These are phyloP conservation scores for Aporophyla lueneburgensis DNA, from an alignment of 2,888 invertebrate genomes.

Conservation along the genomic window DNA sequence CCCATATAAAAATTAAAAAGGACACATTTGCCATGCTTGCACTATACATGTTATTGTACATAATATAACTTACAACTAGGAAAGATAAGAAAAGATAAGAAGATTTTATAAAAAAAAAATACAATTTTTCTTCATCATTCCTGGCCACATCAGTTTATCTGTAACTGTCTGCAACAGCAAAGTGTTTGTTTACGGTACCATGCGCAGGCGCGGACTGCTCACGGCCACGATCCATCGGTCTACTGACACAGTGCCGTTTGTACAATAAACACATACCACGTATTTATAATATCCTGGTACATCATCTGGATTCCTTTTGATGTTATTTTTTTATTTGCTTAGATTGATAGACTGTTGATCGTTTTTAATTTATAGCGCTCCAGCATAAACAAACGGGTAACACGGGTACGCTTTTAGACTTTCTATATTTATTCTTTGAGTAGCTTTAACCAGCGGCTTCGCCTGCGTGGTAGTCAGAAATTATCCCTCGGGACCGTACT, in stretches of 20 bases:
- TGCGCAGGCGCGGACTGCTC: constrained; percentile 70
- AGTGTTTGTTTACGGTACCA: constrained; percentile 75
- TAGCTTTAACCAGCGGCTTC: no score
- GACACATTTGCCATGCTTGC: no score
- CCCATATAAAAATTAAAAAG: no score
- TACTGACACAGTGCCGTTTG: constrained; percentile 80
- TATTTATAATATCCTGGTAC: constrained; percentile 66
- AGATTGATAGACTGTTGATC: constrained; percentile 5
- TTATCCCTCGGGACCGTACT: no score
- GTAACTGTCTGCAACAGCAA: constrained; percentile 47
- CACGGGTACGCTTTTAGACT: neutral
- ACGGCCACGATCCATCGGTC: constrained; percentile 76
- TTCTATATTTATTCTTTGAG: neutral
- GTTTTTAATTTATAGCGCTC: constrained; percentile 13
- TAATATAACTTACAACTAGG: no score
- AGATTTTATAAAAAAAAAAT: neutral
- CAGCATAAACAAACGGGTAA: constrained; percentile 22
- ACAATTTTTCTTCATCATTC: neutral
- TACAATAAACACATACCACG: constrained; percentile 63
- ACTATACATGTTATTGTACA: no score
- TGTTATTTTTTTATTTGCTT: constrained; percentile 17
- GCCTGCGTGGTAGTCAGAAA: no score
- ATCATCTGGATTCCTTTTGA: constrained; percentile 30
- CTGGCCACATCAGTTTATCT: constrained; percentile 66
- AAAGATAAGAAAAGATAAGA: no score